Evolutionary conservation across 1,140 invertebrate genomes (phyloP).

Genomic region (Zaprionus kolodkinae): DNA sequence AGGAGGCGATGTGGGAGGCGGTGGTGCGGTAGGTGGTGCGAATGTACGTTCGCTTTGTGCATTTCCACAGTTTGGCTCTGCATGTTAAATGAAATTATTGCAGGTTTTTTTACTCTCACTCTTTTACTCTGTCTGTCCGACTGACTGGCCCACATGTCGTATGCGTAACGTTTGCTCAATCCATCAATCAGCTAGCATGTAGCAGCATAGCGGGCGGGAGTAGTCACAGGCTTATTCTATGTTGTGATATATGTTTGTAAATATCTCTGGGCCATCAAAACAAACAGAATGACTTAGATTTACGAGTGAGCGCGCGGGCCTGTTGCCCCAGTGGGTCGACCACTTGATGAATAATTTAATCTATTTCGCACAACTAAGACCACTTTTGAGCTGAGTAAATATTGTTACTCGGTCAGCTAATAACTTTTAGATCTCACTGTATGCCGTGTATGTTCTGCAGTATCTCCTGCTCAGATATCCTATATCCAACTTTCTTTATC

Average conservation of each 20-base stretch:
- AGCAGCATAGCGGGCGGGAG: slow-evolving; percentile 1
- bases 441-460: background rate
- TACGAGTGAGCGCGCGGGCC: slow-evolving; percentile 25
- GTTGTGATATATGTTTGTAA: slow-evolving; percentile 44
- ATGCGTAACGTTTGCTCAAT: slow-evolving; percentile 65
- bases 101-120: slow-evolving; percentile 50
- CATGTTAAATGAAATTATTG: slow-evolving; percentile 81
- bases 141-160: slow-evolving; percentile 49
- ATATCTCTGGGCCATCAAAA: slow-evolving; percentile 34
- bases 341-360: slow-evolving; percentile 7
- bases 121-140: background rate
- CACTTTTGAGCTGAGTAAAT: slow-evolving; percentile 1
- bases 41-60: slow-evolving; percentile 9
- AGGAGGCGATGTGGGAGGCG: background rate
- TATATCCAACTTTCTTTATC: background rate
- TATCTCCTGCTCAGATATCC: background rate
- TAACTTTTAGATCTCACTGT: background rate
- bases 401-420: background rate
- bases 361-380: background rate
- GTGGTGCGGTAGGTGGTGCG: background rate
- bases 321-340: slow-evolving; percentile 28
- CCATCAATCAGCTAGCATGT: slow-evolving; percentile 66
- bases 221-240: slow-evolving; percentile 46
- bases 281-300: slow-evolving; percentile 65
- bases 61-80: slow-evolving; percentile 59